A percentile compares a stretch with the other conserved stretches of the same genome.
Conservation (phyloP, 2,797 vertebrate genomes). For the Heteromormyrus szaboi region DNA sequence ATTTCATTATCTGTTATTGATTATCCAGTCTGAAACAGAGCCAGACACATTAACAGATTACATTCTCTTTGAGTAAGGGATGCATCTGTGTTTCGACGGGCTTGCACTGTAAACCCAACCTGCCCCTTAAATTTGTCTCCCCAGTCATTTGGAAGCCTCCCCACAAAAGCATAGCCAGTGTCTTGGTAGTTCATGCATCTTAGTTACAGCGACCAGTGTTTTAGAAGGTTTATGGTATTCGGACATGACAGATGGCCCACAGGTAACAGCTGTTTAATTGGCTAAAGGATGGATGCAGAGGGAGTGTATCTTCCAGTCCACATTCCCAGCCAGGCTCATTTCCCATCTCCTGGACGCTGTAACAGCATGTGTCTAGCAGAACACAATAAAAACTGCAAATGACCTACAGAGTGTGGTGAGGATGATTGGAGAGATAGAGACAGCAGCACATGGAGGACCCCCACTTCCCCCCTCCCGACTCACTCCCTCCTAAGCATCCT, state of each 20-base stretch:
- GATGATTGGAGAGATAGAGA: background rate
- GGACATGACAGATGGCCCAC: background rate
- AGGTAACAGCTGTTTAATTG: background rate
- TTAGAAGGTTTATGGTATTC: background rate
- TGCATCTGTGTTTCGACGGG: background rate
- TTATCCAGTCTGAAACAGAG: background rate
- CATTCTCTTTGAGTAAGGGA: background rate
- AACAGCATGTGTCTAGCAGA: background rate
- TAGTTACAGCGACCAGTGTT: background rate
- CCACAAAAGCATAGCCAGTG: background rate
- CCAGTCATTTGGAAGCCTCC: background rate
- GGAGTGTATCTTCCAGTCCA: background rate
- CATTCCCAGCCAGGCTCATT: background rate
- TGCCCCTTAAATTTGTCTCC: background rate
- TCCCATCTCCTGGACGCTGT: background rate
- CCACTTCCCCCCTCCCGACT: background rate
- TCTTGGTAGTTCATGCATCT: background rate
- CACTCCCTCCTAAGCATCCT: background rate
- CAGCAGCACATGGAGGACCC: background rate
- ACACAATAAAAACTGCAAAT: background rate
- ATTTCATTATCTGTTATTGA: conserved; percentile 2
- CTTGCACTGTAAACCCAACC: background rate
- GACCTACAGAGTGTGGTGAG: background rate
- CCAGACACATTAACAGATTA: background rate
- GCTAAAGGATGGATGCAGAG: background rate